Evolutionary conservation across 1,140 invertebrate species (phyloP).

Genomic region (Cotesia chilonis): DNA sequence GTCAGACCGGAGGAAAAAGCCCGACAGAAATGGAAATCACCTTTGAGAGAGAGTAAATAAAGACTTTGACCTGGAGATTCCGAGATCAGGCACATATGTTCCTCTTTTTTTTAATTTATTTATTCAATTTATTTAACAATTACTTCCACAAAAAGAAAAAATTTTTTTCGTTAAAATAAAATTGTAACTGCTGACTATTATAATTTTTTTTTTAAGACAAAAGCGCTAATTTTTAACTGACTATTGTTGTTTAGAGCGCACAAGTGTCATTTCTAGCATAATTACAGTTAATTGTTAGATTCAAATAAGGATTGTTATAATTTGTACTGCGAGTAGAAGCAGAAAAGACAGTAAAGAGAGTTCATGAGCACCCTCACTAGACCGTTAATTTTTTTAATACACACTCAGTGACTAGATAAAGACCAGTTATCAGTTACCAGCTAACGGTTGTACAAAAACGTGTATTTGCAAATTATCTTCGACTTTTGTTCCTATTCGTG

Average conservation of each 20-base stretch:
- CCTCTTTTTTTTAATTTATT: neutral
- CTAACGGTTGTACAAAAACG: too few species aligned
- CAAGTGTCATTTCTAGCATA: conserved; percentile 7
- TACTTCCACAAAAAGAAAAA: too few species aligned
- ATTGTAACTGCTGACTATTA: too few species aligned
- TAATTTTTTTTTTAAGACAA: neutral
- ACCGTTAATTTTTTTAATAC: neutral
- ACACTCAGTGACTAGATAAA: neutral
- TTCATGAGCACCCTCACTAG: neutral
- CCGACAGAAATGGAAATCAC: conserved; percentile 25
- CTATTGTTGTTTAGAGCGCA: neutral
- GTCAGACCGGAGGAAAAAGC: conserved; percentile 50
- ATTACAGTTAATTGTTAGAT: conserved; percentile 19
- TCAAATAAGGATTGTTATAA: neutral
- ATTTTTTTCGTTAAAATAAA: too few species aligned
- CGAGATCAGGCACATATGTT: neutral
- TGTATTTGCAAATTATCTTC: too few species aligned
- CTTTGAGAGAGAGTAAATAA: conserved; percentile 44
- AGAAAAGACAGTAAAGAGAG: conserved; percentile 1
- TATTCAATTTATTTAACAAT: too few species aligned
- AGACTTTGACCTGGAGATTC: conserved; percentile 45
- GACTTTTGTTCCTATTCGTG: too few species aligned
- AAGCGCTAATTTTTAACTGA: neutral
- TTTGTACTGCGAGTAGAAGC: neutral
- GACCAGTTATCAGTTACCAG: neutral